Percentiles rank a stretch among this genome's conserved stretches.
These are phyloP conservation scores for Dermochelys coriacea DNA, from an alignment of 2,797 vertebrate genomes.

Conservation along the genomic window DNA sequence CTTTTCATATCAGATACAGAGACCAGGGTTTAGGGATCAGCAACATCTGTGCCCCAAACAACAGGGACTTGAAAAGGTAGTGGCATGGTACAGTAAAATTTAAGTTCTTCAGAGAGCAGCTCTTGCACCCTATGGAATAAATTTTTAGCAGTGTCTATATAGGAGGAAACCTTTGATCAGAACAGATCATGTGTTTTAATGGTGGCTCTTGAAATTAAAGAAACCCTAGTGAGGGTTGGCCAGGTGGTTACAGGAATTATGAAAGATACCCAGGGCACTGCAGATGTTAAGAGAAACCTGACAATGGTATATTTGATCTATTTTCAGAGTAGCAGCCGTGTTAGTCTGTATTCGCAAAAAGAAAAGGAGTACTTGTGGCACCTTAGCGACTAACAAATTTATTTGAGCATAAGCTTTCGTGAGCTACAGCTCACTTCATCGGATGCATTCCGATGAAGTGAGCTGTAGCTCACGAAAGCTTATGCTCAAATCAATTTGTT, in stretches of 20 bases:
- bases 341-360: too few relatives aligned
- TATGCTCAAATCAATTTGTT: too few relatives aligned
- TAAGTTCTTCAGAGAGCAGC: fast-evolving
- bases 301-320: not conserved
- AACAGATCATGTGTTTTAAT: not conserved
- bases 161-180: not conserved
- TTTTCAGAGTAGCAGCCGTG: too few relatives aligned
- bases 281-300: not conserved
- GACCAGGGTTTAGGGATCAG: not conserved
- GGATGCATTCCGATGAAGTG: too few relatives aligned
- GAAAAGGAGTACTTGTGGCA: too few relatives aligned
- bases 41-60: not conserved
- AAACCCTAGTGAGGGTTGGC: not conserved
- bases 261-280: not conserved
- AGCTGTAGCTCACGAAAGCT: too few relatives aligned
- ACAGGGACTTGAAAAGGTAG: not conserved
- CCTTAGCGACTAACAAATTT: too few relatives aligned
- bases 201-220: not conserved
- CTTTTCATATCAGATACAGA: not conserved
- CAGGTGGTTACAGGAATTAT: fast-evolving
- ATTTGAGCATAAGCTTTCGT: too few relatives aligned
- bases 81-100: not conserved
- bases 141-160: not conserved
- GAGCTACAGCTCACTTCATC: too few relatives aligned
- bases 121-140: not conserved